Evolutionary conservation across 2,797 vertebrate species (phyloP), one percentile per base, ranked within the genome.

Genomic region (Pyrrhura leucotis): DNA sequence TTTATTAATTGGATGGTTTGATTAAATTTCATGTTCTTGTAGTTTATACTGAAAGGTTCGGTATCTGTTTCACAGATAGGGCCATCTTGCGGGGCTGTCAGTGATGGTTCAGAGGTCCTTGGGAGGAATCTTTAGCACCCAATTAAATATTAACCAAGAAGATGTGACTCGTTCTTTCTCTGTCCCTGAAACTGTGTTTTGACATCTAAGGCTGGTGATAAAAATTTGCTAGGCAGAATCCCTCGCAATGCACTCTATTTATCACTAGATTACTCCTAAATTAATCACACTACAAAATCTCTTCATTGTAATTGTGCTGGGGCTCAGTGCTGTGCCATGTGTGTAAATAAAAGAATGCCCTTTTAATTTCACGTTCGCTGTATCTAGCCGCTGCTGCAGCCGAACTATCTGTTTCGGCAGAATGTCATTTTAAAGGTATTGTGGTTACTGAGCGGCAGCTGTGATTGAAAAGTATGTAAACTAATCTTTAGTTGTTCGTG

Each of bases 401-500:
- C 91, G 23, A 44, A 47, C 82, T 53, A 86, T 98, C 97, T 97
- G 93, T 98, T 98, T 97, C 90, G 40, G 93, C 89, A 88, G 97
- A 97, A 98, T 98, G 97, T 97, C 96, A 97, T 98, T 97, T 98
- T 98, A 97, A 98, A 98, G 97, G 97, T 98, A 97, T 98, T 98
- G 97, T 98, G 98, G 98, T 98, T 98, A 98, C 93, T 29, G 96
- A 98, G 98, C 95, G 77, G 98, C 97, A 98, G 98, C 97, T 98
- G 97, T 98, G 98, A 98, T 98, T 98, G 98, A 98, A 98, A 98
- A 98, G 97, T 98, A 98, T 98, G 98, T 98, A 98, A 98, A 98
- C 98, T 97, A 98, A 97, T 97, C 98, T 97, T 97, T 97, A 98
- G 97, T 98, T 98, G 98, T 96, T 98, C 96, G 51, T 98, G 98